Evolutionary conservation across 2,888 invertebrate genomes (phyloP).

Genomic region (Galerucella nymphaeae): DNA sequence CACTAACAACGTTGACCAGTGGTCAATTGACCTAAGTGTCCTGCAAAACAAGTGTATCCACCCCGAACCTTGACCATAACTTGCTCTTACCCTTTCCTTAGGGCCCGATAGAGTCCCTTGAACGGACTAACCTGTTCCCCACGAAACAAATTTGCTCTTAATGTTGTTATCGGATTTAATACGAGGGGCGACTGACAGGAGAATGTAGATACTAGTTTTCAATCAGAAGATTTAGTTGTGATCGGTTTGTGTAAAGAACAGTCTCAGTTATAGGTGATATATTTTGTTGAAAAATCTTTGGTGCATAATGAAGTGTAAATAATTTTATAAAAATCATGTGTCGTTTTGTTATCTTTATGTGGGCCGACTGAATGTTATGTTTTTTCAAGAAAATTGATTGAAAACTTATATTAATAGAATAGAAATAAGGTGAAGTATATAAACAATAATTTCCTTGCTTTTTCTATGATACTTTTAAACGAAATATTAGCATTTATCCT

Average conservation of each 20-base stretch:
- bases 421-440: background rate
- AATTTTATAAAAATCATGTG: background rate
- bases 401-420: background rate
- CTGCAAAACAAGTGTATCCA: slow-evolving; percentile 48
- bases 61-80: slow-evolving; percentile 51
- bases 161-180: slow-evolving; percentile 42
- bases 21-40: slow-evolving; percentile 37
- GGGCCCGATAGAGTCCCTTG: slow-evolving; percentile 42
- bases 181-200: slow-evolving; percentile 31
- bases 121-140: slow-evolving; percentile 48
- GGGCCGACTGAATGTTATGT: background rate
- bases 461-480: too few relatives aligned
- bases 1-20: slow-evolving; percentile 37
- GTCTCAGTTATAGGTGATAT: background rate
- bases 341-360: background rate
- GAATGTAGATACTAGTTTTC: slow-evolving; percentile 8
- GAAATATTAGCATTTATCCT: too few relatives aligned
- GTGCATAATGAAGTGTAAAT: background rate
- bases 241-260: background rate
- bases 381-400: background rate
- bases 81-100: slow-evolving; percentile 46
- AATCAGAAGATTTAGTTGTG: background rate
- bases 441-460: too few relatives aligned
- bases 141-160: slow-evolving; percentile 44
- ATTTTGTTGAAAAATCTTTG: background rate